Evolutionary conservation across 2,888 invertebrate species (phyloP), one percentile per base, ranked within the genome.

Genomic region (Allophyes oxyacanthae): DNA sequence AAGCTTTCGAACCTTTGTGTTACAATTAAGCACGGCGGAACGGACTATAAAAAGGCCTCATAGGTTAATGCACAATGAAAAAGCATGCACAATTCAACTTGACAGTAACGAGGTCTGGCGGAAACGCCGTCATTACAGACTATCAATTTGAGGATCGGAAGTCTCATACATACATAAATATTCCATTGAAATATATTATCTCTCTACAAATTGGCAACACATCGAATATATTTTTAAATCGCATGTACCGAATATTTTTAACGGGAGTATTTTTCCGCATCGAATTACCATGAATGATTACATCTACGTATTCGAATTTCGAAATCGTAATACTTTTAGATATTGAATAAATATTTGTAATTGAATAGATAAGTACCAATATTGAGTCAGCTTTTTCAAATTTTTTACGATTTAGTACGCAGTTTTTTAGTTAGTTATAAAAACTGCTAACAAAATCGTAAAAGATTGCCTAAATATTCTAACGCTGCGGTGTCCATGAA

Each of bases 1-100:
- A 38, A 34, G 64, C 65, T 50, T 64, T 72, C 63, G 44, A 58
- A 66, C 58, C 68, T 77, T 72, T 69, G 63, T 68, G 53, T 48
- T 41, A 57, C 67, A 68, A 78, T 82, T 78, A 75, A 70, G 50
- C 45, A 72, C 72, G 72, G 51, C 48, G 58, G 20, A 75, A 70
- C 59, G 69, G 48, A 65, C 58, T 50, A 67, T 66, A 68, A 78
- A 81, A 79, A 71, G 62, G 65, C 13, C 40, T 56, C n/a, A 34
- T 57, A 49, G 48, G 51, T 51, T 72, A 64, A 68, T 71, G 50
- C 64, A 64, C 58, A 66, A 69, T 76, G 63, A 57, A 80, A 74
- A 67, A 55, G 53, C 58, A 66, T 67, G 70, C 72, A 68, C 68
- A 57, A 57, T 68, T 69, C 56, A 62, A 72, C 72, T 80, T 73